A percentile compares a stretch with the other conserved stretches of the same genome.
Conservation (phyloP, 2,113 vertebrate species). For the Bubo bubo region DNA sequence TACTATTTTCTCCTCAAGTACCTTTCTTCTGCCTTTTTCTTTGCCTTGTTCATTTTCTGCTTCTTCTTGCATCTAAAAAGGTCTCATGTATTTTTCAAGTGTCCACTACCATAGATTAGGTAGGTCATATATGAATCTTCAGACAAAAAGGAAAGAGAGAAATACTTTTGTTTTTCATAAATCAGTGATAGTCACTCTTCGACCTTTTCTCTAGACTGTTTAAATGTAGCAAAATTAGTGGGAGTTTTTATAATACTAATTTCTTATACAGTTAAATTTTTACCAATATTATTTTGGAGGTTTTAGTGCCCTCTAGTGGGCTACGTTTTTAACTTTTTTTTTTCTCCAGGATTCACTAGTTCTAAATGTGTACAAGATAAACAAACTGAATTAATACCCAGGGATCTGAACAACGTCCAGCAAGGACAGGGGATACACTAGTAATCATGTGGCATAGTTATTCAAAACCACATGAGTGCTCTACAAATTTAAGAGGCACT, state of each 20-base stretch:
- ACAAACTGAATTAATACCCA: not conserved
- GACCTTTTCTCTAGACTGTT: not conserved
- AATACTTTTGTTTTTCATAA: not conserved
- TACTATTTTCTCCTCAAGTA: not conserved
- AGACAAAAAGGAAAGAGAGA: not conserved
- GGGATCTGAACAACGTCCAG: not conserved
- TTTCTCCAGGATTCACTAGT: not conserved
- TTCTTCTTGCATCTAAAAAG: not conserved
- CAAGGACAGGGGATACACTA: not conserved
- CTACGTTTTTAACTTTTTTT: not conserved
- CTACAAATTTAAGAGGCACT: not conserved
- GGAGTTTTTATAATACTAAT: not conserved
- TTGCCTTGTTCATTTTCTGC: not conserved
- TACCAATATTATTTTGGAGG: not conserved
- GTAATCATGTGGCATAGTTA: not conserved
- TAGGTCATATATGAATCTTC: not conserved
- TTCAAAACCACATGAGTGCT: not conserved
- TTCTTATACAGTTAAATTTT: not conserved
- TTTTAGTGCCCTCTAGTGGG: constrained; percentile 73
- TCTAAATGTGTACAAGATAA: not conserved
- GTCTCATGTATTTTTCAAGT: not conserved
- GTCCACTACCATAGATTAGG: not conserved
- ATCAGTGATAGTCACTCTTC: not conserved
- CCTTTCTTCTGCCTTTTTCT: not conserved
- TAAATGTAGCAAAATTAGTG: not conserved